phyloP scores from a whole-genome alignment of 2,888 invertebrate species.

The Ametastegia equiseti region DNA sequence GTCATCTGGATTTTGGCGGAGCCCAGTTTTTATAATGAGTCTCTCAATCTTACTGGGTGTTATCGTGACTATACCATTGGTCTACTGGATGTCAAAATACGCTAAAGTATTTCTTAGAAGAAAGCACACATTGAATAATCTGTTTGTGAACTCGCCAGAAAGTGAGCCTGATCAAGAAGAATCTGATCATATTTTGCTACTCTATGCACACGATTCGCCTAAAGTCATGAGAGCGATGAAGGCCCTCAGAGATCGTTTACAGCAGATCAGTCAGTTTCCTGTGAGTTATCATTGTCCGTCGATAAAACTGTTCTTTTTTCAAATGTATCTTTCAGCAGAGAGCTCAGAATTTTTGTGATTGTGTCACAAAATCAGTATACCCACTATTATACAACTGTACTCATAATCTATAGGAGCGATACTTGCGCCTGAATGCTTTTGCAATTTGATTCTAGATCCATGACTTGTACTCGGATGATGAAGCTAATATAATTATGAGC shows the following conservation, averaged over 20 bases:
- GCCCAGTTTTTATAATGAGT: neutral
- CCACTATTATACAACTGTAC: neutral
- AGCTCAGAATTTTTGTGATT: too few relatives aligned
- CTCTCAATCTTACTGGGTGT: neutral
- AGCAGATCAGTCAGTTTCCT: neutral
- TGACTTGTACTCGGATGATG: neutral
- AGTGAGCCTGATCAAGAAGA: neutral
- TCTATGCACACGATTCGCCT: neutral
- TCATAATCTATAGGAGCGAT: too few relatives aligned
- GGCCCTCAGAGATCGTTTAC: neutral
- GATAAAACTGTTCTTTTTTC: neutral
- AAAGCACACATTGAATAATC: neutral
- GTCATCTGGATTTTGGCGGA: neutral
- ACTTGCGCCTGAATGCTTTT: neutral
- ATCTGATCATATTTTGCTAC: neutral
- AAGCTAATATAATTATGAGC: neutral
- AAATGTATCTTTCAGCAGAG: too few relatives aligned
- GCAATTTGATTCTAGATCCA: conserved; percentile 5
- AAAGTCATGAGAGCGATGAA: neutral
- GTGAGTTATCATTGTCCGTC: neutral
- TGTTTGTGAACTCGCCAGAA: neutral
- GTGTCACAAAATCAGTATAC: too few relatives aligned
- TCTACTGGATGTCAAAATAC: conserved; percentile 3
- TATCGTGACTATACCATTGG: neutral
- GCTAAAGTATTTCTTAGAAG: neutral